Percentiles rank a stretch among this genome's conserved stretches.
These are phyloP conservation scores for Polydrusus pterygomalis DNA, from an alignment of 2,888 invertebrate genomes.

Conservation along the genomic window DNA sequence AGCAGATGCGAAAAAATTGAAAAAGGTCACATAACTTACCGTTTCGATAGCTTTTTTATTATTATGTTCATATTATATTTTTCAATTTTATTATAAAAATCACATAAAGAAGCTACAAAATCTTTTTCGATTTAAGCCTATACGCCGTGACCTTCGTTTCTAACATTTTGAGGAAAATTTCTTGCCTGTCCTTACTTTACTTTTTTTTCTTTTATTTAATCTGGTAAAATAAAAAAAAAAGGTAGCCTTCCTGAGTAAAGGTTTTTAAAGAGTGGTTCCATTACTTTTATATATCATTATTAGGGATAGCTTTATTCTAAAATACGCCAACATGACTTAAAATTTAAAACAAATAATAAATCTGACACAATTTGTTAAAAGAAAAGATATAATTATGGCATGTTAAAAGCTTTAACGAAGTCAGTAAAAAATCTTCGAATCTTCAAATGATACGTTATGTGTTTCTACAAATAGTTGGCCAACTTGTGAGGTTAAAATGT, in stretches of 20 bases:
- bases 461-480: too few species aligned
- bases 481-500: too few species aligned
- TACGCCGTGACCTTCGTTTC: background rate
- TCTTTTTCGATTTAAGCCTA: background rate
- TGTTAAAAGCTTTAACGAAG: too few species aligned
- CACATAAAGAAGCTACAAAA: background rate
- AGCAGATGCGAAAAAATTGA: conserved; percentile 12
- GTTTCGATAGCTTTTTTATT: background rate
- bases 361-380: too few species aligned
- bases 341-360: too few species aligned
- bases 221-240: conserved; percentile 8
- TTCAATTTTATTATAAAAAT: conserved; percentile 5
- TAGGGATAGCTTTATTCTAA: too few species aligned
- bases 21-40: conserved; percentile 9
- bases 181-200: background rate
- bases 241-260: background rate
- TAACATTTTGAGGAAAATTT: background rate
- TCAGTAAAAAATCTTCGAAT: too few species aligned
- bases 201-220: background rate
- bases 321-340: too few species aligned
- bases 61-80: conserved; percentile 1
- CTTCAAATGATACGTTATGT: too few species aligned
- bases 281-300: too few species aligned
- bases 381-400: too few species aligned
- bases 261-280: too few species aligned